These are phyloP conservation scores for Chlamydotis undulata DNA, from an alignment of 2,113 vertebrate species.

Conservation along the genomic window DNA sequence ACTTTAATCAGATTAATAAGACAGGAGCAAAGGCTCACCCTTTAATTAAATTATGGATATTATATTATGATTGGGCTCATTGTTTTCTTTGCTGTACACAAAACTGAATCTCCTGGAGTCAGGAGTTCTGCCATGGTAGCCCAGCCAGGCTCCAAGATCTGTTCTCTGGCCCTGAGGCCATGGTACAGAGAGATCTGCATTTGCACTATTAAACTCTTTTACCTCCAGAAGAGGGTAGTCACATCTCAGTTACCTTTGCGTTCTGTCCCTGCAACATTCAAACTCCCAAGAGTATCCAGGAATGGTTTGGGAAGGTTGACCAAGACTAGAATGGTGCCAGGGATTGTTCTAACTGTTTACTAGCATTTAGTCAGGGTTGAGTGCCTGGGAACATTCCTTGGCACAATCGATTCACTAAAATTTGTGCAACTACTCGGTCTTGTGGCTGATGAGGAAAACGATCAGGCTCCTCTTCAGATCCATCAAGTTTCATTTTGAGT, in stretches of 20 bases:
- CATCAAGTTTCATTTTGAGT: background rate
- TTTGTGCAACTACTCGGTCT: background rate
- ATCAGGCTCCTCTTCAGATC: background rate
- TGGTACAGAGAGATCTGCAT: background rate
- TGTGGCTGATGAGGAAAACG: background rate
- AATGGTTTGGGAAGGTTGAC: background rate
- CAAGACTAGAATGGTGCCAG: background rate
- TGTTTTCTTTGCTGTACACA: background rate
- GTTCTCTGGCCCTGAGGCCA: background rate
- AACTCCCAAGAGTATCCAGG: background rate
- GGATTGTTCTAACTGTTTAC: background rate
- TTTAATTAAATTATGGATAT: background rate
- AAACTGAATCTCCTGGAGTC: background rate
- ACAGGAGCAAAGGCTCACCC: background rate
- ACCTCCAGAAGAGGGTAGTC: background rate
- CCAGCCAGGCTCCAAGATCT: background rate
- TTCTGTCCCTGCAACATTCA: background rate
- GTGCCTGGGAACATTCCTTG: background rate
- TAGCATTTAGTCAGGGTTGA: background rate
- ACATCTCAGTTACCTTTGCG: background rate
- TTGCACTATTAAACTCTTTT: background rate
- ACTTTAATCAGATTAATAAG: background rate
- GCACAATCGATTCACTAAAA: background rate
- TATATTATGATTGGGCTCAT: background rate
- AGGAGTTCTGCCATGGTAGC: background rate